Evolutionary conservation across 2,113 vertebrate species (phyloP), one percentile per base, ranked within the genome.

Genomic region (Plectropomus leopardus): DNA sequence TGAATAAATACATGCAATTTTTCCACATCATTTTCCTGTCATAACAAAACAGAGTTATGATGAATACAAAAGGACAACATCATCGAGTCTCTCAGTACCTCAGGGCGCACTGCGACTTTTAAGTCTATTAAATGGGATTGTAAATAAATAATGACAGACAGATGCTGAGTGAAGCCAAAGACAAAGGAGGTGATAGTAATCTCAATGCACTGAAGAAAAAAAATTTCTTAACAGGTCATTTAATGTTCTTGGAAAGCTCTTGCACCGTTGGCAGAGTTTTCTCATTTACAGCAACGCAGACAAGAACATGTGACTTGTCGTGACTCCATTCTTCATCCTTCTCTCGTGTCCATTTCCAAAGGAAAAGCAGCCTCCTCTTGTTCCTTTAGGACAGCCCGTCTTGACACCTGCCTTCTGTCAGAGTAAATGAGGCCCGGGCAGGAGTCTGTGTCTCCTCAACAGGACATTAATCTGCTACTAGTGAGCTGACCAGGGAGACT

Each of bases 371-470:
- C 59, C 69, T 78, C 75, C 51, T 78, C 80, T 72, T 23, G 68
- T 76, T 76, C 67, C 82, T 82, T 53, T 19, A 78, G 88, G 91
- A 91, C 86, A 72, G 72, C 65, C 64, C 23, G 28, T 72, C 81
- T 85, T 88, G 89, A 93, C 88, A 91, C 90, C 90, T 88, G 90
- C 90, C 86, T 90, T 93, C 86, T 83, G 90, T 94, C 90, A 84
- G 70, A 78, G 77, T 89, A 90, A 93, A 91, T 89, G 89, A 88
- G 88, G 76, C 87, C 76, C 44, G 30, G 57, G 83, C 82, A 80
- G 87, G 64, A 84, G 87, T 85, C 90, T 88, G 87, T 48, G 69
- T 87, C 92, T 89, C 86, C 87, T 91, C 90, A 91, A 87, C 86
- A 85, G 88, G 86, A 90, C 90, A 93, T 94, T 88, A 93, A 91